Evolutionary conservation across 2,797 vertebrate genomes (phyloP).

Genomic region (Clarias pachynema): DNA sequence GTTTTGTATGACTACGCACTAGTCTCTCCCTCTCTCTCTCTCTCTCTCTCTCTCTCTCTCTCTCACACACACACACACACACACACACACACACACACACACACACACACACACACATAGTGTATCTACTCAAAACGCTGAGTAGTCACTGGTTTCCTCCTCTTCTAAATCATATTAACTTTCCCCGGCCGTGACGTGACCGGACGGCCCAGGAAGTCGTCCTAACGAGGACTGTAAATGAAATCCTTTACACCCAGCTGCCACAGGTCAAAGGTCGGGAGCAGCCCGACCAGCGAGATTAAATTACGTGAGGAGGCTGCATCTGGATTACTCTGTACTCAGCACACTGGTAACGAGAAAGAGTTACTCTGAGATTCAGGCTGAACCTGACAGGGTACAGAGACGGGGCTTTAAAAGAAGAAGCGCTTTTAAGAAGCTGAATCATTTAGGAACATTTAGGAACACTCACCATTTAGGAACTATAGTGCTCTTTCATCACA

Average conservation of each 20-base stretch:
- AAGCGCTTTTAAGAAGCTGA: not conserved
- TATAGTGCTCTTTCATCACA: not conserved
- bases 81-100: not conserved
- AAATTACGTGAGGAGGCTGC: slow-evolving; percentile 69
- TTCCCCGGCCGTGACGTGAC: slow-evolving; percentile 62
- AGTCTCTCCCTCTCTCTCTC: not conserved
- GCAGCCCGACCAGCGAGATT: slow-evolving; percentile 71
- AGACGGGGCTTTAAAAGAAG: not conserved
- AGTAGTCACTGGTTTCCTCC: slow-evolving; percentile 47
- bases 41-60: too few species aligned
- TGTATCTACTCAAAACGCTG: slow-evolving; percentile 10
- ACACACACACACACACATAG: not conserved
- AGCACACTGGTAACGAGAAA: slow-evolving; percentile 4
- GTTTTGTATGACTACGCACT: too few species aligned
- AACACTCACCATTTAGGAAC: not conserved
- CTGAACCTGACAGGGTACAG: not conserved
- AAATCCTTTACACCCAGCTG: slow-evolving; percentile 75
- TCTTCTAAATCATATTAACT: slow-evolving; percentile 69
- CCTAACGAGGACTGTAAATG: slow-evolving; percentile 76
- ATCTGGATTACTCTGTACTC: slow-evolving; percentile 11
- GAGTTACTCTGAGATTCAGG: not conserved
- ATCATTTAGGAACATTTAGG: not conserved
- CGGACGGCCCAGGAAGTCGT: slow-evolving; percentile 64
- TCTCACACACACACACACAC: too few species aligned
- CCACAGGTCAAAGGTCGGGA: slow-evolving; percentile 68